Conservation (phyloP, 2,888 invertebrate genomes). For the Agrochola macilenta region DNA sequence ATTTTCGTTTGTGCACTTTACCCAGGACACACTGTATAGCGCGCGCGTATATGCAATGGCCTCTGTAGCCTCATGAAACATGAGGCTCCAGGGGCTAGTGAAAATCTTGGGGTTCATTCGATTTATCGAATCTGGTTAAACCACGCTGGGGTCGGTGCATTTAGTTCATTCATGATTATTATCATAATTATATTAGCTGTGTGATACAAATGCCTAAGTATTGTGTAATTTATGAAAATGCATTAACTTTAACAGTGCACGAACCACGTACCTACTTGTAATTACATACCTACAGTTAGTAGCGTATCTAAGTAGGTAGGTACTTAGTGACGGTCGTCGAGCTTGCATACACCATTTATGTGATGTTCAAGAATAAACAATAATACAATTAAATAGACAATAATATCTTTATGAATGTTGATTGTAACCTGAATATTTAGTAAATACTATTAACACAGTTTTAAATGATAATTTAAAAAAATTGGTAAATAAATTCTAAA, state of each 20-base stretch:
- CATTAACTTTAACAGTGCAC: background rate
- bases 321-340: background rate
- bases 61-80: too few species aligned
- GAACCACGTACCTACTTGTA: background rate
- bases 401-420: constrained; percentile 4
- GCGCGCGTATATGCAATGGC: too few species aligned
- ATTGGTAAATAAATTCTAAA: background rate
- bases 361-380: constrained; percentile 11
- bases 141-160: too few species aligned
- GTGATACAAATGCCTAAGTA: background rate
- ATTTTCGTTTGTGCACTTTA: too few species aligned
- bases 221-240: background rate
- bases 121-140: too few species aligned
- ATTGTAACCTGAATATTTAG: background rate
- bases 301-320: background rate
- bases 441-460: background rate
- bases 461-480: background rate
- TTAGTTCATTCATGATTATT: background rate
- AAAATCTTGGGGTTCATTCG: too few species aligned
- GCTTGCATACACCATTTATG: background rate
- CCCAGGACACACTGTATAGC: too few species aligned
- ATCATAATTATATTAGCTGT: background rate
- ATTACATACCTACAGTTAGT: too few species aligned
- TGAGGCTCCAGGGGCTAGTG: too few species aligned
- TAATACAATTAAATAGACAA: constrained; percentile 16